Evolutionary conservation across 2,113 vertebrate genomes (phyloP).

Genomic region (Tragelaphus scriptus): DNA sequence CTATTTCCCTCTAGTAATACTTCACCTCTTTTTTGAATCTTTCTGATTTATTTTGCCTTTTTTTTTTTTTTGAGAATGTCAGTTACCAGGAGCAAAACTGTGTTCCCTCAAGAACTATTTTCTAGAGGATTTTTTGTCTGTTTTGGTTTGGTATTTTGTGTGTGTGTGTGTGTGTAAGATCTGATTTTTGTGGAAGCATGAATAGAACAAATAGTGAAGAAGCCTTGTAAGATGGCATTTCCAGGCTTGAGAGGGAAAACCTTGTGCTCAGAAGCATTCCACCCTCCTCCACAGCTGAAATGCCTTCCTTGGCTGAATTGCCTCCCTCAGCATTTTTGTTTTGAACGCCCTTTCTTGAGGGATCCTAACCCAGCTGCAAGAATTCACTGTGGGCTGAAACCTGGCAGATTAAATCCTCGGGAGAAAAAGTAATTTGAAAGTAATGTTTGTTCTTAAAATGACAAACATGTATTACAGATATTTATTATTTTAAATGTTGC

Average conservation of each 20-base stretch:
- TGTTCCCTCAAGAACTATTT: neutral
- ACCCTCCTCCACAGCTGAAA: slow-evolving; percentile 34
- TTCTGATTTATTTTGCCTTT: neutral
- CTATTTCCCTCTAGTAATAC: neutral
- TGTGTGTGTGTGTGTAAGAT: neutral
- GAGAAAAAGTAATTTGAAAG: slow-evolving; percentile 48
- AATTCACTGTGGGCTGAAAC: slow-evolving; percentile 64
- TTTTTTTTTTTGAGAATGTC: neutral
- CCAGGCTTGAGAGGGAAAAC: neutral
- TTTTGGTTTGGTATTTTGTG: neutral
- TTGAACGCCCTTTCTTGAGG: slow-evolving; percentile 21
- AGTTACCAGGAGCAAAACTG: neutral
- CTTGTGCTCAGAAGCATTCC: neutral
- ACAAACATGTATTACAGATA: neutral
- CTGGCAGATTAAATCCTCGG: slow-evolving; percentile 48
- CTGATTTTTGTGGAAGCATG: neutral
- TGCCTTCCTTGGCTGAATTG: slow-evolving; percentile 13
- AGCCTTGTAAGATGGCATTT: neutral
- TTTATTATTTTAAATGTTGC: slow-evolving; percentile 31
- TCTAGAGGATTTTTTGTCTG: neutral
- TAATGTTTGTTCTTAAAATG: slow-evolving; percentile 47
- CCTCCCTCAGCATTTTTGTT: slow-evolving; percentile 41
- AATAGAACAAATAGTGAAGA: neutral
- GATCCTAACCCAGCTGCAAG: slow-evolving; percentile 50
- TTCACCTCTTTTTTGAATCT: neutral